Evolutionary conservation across 2,113 vertebrate species (phyloP), one percentile per base, ranked within the genome.

Genomic region (Macquaria ambigua): DNA sequence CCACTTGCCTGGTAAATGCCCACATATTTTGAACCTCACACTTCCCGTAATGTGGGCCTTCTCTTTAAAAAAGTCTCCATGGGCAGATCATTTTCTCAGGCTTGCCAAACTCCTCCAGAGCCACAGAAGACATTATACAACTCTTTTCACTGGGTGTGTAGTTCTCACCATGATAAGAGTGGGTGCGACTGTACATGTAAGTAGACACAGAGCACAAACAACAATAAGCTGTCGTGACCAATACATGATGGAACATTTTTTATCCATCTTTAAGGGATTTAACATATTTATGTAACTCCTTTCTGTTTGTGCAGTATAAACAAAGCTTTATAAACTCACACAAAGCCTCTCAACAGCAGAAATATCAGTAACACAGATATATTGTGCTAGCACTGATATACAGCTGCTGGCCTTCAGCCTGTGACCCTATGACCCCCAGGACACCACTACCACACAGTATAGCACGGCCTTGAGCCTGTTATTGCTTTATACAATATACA

Each of bases 401-500:
- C 37, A 68, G 28, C 23, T 66, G n/a, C 71, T 62, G 81, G 53
- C 53, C 72, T 68, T 66, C 16, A 61, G 59, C 61, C 23, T 50
- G 28, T 31, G 67, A 41, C 39, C 61, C 56, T 25, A 2, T 39
- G 25, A 53, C 52, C 67, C 70, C 16, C 6, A 21, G n/a, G 61
- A 39, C 21, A 28, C 68, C 48, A 8, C 5, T 6, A 41, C 20
- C 37, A 73, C 68, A 74, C n/a, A 39, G 14, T 55, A 23, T 5
- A 28, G 28, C 18, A n/a, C 21, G 46, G n/a, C 78, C 74, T 74
- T 63, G 77, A 56, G 9, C 14, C 3, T 55, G 62, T 74, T 53
- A 56, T 50, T 37, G 48, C 70, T 53, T 69, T 41, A 41, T 23
- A 46, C 10, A 37, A 31, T 43, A 46, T n/a, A 41, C 18, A 39